phyloP scores from a whole-genome alignment of 2,888 invertebrate genomes.

The Choristoneura rosaceana region DNA sequence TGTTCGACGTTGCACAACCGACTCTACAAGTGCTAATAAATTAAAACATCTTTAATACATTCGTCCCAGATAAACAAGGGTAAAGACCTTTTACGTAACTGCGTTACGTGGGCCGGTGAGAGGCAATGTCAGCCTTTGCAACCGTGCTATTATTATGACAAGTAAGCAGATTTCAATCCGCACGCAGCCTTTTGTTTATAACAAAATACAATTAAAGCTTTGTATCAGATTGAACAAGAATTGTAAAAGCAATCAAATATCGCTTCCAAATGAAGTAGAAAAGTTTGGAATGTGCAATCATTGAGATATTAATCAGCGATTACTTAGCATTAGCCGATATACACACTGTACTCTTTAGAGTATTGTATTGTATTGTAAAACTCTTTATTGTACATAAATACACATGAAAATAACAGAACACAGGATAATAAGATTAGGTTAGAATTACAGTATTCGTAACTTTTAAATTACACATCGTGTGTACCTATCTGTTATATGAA shows the following conservation, averaged over 20 bases:
- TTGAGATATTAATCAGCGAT: background rate
- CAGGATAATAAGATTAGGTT: too few relatives aligned
- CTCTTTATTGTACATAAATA: too few relatives aligned
- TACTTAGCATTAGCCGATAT: background rate
- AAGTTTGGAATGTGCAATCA: background rate
- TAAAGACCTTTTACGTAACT: slow-evolving; percentile 83
- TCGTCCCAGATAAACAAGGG: slow-evolving; percentile 83
- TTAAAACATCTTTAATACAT: slow-evolving; percentile 77
- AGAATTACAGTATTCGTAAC: too few relatives aligned
- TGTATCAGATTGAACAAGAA: slow-evolving; percentile 13
- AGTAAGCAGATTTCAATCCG: slow-evolving; percentile 60
- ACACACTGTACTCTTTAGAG: too few relatives aligned
- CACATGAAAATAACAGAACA: too few relatives aligned
- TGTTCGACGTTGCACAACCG: slow-evolving; percentile 65
- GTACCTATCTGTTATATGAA: too few relatives aligned
- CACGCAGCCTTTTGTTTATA: slow-evolving; percentile 52
- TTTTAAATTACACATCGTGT: too few relatives aligned
- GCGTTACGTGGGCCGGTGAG: slow-evolving; percentile 79
- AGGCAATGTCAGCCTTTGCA: slow-evolving; percentile 81
- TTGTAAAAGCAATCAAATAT: slow-evolving; percentile 15
- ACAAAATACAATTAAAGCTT: slow-evolving; percentile 24
- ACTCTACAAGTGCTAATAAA: slow-evolving; percentile 72
- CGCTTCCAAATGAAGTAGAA: slow-evolving; percentile 7
- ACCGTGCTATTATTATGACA: slow-evolving; percentile 68
- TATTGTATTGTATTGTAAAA: too few relatives aligned